Evolutionary conservation across 2,888 invertebrate genomes (phyloP).

Genomic region (Calephelis perditalis): DNA sequence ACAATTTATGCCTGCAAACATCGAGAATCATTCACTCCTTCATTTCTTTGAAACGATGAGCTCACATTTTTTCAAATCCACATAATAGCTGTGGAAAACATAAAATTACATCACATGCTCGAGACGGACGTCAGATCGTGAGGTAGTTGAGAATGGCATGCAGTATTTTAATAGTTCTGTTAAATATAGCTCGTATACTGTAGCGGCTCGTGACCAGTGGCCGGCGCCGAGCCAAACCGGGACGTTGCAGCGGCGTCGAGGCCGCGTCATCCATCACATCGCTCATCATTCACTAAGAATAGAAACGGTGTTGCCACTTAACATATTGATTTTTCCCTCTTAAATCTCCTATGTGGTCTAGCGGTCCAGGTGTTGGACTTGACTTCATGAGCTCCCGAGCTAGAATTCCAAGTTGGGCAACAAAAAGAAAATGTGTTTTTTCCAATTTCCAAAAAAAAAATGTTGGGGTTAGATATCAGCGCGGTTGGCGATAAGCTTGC

Average conservation of each 20-base stretch:
- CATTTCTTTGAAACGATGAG: conserved; percentile 9
- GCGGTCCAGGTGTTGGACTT: too few species aligned
- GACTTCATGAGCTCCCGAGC: too few species aligned
- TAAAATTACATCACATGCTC: conserved; percentile 50
- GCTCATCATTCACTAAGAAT: conserved; percentile 25
- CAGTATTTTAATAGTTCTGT: conserved; percentile 41
- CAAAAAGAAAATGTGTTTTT: too few species aligned
- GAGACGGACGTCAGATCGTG: conserved; percentile 45
- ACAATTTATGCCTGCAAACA: too few species aligned
- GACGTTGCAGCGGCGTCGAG: conserved; percentile 44
- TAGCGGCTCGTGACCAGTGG: conserved; percentile 44
- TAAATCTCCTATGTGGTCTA: too few species aligned
- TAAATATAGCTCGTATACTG: conserved; percentile 36
- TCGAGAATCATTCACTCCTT: too few species aligned
- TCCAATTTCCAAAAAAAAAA: too few species aligned
- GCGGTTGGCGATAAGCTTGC: too few species aligned
- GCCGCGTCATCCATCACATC: conserved; percentile 70
- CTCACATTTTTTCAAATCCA: conserved; percentile 30
- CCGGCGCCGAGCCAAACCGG: conserved; percentile 46
- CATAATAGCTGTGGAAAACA: conserved; percentile 39
- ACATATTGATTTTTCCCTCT: too few species aligned
- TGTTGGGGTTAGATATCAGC: too few species aligned
- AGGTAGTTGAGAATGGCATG: conserved; percentile 40
- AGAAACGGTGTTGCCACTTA: too few species aligned
- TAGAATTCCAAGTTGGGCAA: too few species aligned